Conservation (phyloP, 2,113 vertebrate species). For the Chaenogobius annularis region DNA sequence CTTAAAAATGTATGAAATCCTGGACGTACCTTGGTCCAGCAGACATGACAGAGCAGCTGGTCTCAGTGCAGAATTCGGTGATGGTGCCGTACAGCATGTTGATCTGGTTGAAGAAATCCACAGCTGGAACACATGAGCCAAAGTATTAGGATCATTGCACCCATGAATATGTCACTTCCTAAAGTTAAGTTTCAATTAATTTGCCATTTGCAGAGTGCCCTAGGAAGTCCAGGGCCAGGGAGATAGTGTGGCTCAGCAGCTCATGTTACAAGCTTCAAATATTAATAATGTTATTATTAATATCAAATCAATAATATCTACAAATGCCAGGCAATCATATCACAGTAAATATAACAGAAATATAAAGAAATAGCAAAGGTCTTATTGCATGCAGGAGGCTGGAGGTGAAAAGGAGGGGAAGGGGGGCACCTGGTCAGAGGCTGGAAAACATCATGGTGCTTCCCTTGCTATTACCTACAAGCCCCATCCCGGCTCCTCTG, state of each 20-base stretch:
- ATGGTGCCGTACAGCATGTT: conserved; percentile 98
- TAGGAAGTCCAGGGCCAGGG: too few species aligned
- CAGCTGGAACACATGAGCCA: conserved; percentile 72
- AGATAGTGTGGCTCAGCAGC: too few species aligned
- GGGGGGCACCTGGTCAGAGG: not conserved
- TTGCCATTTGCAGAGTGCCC: not conserved
- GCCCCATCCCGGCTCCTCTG: not conserved
- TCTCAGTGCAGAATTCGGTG: conserved; percentile 94
- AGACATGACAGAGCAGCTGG: conserved; percentile 92
- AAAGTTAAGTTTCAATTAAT: not conserved
- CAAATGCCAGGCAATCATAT: too few species aligned
- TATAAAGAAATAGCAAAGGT: too few species aligned
- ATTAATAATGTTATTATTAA: too few species aligned
- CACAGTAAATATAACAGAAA: too few species aligned
- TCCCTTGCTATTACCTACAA: not conserved
- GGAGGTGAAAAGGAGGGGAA: too few species aligned
- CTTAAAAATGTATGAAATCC: not conserved
- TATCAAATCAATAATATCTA: too few species aligned
- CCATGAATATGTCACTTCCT: too few species aligned
- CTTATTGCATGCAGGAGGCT: too few species aligned
- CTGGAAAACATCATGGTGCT: not conserved
- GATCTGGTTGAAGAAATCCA: conserved; percentile 99
- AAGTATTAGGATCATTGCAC: not conserved
- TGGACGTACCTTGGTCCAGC: conserved; percentile 87
- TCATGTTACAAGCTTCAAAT: too few species aligned